These are phyloP conservation scores for Tichodroma muraria DNA, from an alignment of 2,113 vertebrate genomes.

Conservation along the genomic window DNA sequence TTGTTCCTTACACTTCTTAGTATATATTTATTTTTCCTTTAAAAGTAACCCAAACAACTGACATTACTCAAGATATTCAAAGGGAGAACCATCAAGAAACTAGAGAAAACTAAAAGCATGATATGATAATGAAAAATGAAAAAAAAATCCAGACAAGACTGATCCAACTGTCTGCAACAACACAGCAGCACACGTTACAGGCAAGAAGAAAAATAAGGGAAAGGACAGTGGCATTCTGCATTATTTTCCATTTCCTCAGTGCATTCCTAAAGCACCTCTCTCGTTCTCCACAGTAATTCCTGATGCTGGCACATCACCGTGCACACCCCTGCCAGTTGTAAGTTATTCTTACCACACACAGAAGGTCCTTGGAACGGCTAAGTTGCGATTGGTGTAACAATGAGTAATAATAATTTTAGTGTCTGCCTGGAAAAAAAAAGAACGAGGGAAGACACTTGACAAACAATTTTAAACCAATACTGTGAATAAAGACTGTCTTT, in stretches of 20 bases:
- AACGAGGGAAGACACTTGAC: background rate
- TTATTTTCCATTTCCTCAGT: background rate
- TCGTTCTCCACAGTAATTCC: background rate
- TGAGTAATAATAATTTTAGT: conserved; percentile 78
- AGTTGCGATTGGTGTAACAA: conserved; percentile 82
- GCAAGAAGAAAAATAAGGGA: background rate
- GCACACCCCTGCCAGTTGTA: background rate
- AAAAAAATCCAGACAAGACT: background rate
- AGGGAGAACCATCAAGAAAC: background rate
- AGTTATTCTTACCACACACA: conserved; percentile 72
- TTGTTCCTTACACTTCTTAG: background rate
- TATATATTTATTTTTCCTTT: background rate
- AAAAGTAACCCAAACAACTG: background rate
- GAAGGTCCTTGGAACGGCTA: conserved; percentile 77
- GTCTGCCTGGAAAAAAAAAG: conserved; percentile 74
- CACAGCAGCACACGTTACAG: background rate
- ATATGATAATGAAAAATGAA: background rate
- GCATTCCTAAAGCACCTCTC: background rate
- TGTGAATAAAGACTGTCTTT: background rate
- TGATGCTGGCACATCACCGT: background rate
- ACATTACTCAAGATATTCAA: background rate
- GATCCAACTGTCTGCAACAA: background rate
- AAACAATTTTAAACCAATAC: background rate
- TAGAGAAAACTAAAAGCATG: background rate
- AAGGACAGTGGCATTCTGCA: background rate